Base-by-base conservation (phyloP, 2,113 vertebrate genomes). In the Eublepharis macularius region DNA sequence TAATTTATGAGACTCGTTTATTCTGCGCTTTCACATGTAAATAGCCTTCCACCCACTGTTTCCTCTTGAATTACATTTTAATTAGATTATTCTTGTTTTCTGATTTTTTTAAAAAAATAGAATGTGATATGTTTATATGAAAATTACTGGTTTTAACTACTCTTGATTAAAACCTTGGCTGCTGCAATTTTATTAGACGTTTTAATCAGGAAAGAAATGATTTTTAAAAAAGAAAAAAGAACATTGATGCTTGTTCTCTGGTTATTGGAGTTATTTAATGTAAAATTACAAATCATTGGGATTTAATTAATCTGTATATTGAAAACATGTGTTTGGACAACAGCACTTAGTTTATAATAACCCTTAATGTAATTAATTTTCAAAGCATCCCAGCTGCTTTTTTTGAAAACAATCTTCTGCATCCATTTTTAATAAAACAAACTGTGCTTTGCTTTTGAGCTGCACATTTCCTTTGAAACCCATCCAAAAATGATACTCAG, bases 71-170 rank as follows among this genome's bases (percentile, higher is more conserved):
- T 91, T 89, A 86, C 89, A 94, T 92, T 90, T 94, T 97, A 97
- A 97, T 95, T 96, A 95, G 94, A 96, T 98, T 97, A 96, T 93
- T 88, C 91, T 94, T 91, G 92, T 95, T 95, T 95, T 95, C 95
- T 95, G 93, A 95, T 94, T 95, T 96, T 94, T 95, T 60, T 60
- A 19, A 24, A 63, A 63, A 89, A 95, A 95, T 95, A 94, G 95
- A 89, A 90, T 92, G 93, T 94, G 93, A 95, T 95, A 92, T 96
- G 95, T 96, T 97, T 97, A 96, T 95, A 92, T 92, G 93, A 91
- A 93, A 94, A 94, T 93, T 92, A 94, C 81, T 85, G 91, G 83
- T 86, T 95, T 63, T 95, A 95, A 94, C 94, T 94, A 95, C 91
- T 93, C 89, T 89, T 88, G 86, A 93, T 95, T 91, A 95, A 95